Evolutionary conservation across 35 echinoderm and acorn worm genomes (phyloP).

Genomic region (Acanthaster planci): DNA sequence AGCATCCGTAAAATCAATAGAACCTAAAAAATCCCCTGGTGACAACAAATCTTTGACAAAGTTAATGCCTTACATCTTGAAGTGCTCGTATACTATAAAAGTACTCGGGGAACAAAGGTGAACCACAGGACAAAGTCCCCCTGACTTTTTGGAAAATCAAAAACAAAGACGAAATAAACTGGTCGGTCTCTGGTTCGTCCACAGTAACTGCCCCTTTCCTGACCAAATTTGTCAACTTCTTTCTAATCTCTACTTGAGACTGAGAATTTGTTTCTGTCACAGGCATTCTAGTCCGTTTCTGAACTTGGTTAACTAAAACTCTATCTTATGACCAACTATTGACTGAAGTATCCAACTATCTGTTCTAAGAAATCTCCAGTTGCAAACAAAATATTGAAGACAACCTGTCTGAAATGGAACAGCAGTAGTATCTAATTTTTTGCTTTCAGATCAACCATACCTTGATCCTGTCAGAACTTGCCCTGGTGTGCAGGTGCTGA

Average conservation of each 20-base stretch:
- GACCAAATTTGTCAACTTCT: conserved; percentile 9
- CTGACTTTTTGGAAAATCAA: no score
- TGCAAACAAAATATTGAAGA: background rate
- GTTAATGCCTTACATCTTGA: conserved; percentile 34
- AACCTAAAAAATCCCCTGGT: conserved; percentile 9
- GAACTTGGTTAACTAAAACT: conserved; percentile 9
- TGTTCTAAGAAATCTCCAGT: background rate
- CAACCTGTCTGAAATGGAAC: conserved; percentile 1
- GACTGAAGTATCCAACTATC: conserved; percentile 16
- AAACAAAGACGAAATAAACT: no score
- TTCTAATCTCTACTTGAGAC: background rate
- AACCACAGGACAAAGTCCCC: background rate
- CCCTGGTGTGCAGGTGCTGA: no score
- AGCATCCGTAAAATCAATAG: conserved; percentile 47
- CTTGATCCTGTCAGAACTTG: no score
- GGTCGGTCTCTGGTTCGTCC: background rate
- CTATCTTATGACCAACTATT: conserved; percentile 36
- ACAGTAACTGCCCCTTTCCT: background rate
- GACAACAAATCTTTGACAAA: background rate
- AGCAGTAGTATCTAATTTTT: no score
- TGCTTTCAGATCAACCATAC: no score
- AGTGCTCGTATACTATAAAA: conserved; percentile 11
- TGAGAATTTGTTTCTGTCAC: background rate
- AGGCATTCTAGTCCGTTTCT: background rate
- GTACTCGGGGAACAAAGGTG: no score